phyloP scores from a whole-genome alignment of 2,797 vertebrate genomes.

The Dicrostonyx torquatus region DNA sequence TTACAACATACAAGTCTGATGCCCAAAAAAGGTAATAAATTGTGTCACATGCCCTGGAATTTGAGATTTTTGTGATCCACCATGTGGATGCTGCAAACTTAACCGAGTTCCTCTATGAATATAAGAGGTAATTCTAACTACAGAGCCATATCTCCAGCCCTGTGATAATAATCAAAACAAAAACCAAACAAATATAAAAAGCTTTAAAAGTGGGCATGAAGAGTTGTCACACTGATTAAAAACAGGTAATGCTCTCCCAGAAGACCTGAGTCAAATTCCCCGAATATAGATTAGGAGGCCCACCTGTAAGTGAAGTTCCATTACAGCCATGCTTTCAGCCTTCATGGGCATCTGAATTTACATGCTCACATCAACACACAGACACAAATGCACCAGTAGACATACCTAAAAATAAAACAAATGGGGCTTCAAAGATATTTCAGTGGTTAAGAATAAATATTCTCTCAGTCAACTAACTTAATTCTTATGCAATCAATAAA shows the following conservation, averaged over 20 bases:
- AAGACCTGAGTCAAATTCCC: not conserved
- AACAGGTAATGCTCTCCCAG: not conserved
- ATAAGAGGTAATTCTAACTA: not conserved
- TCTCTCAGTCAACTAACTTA: too few species aligned
- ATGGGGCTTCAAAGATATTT: not conserved
- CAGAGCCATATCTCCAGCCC: too few species aligned
- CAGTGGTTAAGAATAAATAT: not conserved
- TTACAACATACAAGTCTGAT: not conserved
- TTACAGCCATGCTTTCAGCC: not conserved
- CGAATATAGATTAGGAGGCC: not conserved
- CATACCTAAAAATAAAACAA: not conserved
- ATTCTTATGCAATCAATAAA: too few species aligned
- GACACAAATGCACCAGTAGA: not conserved
- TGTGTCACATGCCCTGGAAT: not conserved
- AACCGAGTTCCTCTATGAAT: not conserved
- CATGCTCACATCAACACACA: not conserved
- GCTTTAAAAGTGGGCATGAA: not conserved
- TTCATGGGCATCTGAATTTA: too few species aligned
- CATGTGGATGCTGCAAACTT: not conserved
- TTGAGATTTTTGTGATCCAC: not conserved
- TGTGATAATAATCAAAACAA: not conserved
- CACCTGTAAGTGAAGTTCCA: not conserved
- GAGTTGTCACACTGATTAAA: not conserved
- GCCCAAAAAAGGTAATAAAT: not conserved
- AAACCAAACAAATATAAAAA: not conserved